Evolutionary conservation across 2,888 invertebrate species (phyloP), one percentile per base, ranked within the genome.

Genomic region (Hipparchia semele): DNA sequence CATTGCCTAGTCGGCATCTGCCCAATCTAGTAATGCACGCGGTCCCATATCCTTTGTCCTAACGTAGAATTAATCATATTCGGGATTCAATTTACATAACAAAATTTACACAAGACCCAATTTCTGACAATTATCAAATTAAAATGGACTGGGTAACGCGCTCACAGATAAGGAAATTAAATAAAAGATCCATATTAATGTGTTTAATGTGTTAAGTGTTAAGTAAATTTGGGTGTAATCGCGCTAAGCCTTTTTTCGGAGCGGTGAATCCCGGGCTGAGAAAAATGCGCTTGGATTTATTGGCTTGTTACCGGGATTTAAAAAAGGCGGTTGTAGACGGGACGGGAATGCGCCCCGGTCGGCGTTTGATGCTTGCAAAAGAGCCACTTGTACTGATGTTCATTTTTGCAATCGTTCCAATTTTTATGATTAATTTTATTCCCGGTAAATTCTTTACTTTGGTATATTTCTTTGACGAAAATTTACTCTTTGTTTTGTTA

Each of bases 181-280:
- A 88, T 91, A 90, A 90, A 79, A 86, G 80, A 84, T 85, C 88
- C 90, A 91, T 88, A 92, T 92, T 91, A 92, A 84, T 84, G 84
- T 86, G 86, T 86, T 89, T 89, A 91, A 90, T 89, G 89, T 86
- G 90, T 89, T 77, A 87, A 89, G 93, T 93, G 94, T 92, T 94
- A 94, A 94, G 94, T 94, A 94, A 94, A 94, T 94, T 94, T 93
- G 90, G 84, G 86, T 92, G 93, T 94, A 93, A 94, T 94, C 92
- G 89, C 84, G 86, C 84, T 90, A 90, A 93, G 88, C 90, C 91
- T 90, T 94, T 91, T 90, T 84, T 83, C 82, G 85, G 83, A 83
- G 84, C 83, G 84, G 78, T 78, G 79, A 74, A 75, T 75, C 78
- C 80, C 80, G 85, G 86, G 81, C 82, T 82, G 84, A 82, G 86